phyloP scores from a whole-genome alignment of 1,140 invertebrate genomes.

The Elysia chlorotica region DNA sequence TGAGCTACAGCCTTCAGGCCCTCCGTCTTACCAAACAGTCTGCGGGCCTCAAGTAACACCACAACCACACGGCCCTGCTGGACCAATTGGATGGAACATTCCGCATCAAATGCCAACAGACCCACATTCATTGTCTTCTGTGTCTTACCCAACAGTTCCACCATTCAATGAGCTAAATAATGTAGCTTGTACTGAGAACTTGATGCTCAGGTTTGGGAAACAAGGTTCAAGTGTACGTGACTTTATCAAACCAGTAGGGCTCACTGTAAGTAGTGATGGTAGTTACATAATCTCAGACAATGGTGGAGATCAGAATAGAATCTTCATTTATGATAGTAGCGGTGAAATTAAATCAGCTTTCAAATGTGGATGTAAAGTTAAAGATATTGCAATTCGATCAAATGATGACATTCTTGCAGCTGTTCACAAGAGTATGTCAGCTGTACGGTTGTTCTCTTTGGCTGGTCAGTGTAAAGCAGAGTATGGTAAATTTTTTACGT shows the following conservation, averaged over 20 bases:
- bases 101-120: too few species aligned
- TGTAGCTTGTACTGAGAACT: slow-evolving; percentile 30
- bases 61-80: too few species aligned
- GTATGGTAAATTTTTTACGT: slow-evolving; percentile 47
- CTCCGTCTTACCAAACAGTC: too few species aligned
- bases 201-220: slow-evolving; percentile 47
- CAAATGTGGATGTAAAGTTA: slow-evolving; percentile 40
- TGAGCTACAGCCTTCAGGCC: too few species aligned
- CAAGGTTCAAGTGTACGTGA: slow-evolving; percentile 41
- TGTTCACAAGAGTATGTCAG: slow-evolving; percentile 41
- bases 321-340: slow-evolving; percentile 44
- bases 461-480: slow-evolving; percentile 39
- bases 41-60: too few species aligned
- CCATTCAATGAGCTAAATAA: slow-evolving; percentile 4
- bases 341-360: slow-evolving; percentile 43
- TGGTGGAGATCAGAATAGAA: slow-evolving; percentile 38
- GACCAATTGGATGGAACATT: slow-evolving; percentile 9
- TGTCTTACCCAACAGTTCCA: slow-evolving; percentile 23
- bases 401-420: slow-evolving; percentile 46
- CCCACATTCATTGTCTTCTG: background rate
- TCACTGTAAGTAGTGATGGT: slow-evolving; percentile 38
- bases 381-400: slow-evolving; percentile 42
- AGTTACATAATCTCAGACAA: slow-evolving; percentile 52
- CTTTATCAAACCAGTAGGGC: slow-evolving; percentile 50
- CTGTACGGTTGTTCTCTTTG: slow-evolving; percentile 43